These are phyloP conservation scores for Garra rufa DNA, from an alignment of 2,113 vertebrate species.

Conservation along the genomic window DNA sequence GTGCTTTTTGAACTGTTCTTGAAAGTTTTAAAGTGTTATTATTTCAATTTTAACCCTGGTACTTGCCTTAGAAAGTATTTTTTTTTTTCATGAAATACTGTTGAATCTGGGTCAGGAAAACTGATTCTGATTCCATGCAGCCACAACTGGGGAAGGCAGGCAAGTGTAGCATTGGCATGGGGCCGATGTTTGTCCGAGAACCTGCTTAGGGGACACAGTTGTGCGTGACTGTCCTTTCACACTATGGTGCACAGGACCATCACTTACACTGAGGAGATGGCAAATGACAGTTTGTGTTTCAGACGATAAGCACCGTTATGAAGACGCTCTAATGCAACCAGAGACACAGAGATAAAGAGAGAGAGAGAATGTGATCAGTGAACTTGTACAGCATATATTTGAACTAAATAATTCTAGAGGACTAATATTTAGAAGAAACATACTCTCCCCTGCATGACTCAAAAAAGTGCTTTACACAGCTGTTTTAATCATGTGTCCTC, in stretches of 20 bases:
- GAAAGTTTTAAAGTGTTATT: too few species aligned
- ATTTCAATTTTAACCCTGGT: neutral
- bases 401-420: neutral
- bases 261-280: conserved; percentile 61
- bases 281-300: conserved; percentile 64
- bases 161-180: neutral
- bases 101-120: neutral
- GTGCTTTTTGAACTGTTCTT: too few species aligned
- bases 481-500: neutral
- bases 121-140: neutral
- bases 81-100: neutral
- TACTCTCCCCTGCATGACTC: neutral
- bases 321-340: conserved; percentile 31
- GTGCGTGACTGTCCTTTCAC: conserved; percentile 34
- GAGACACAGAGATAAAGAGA: conserved; percentile 6
- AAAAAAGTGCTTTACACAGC: neutral
- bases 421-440: neutral
- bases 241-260: conserved; percentile 12
- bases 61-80: neutral
- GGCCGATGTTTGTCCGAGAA: conserved; percentile 23
- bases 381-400: neutral
- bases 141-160: neutral
- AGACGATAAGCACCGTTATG: conserved; percentile 54
- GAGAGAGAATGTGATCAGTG: neutral
- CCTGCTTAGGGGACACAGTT: conserved; percentile 15